Percentiles rank a stretch among this genome's conserved stretches.
phyloP scores from a whole-genome alignment of 2,797 vertebrate genomes.

The Poeciliopsis paucimaculata region DNA sequence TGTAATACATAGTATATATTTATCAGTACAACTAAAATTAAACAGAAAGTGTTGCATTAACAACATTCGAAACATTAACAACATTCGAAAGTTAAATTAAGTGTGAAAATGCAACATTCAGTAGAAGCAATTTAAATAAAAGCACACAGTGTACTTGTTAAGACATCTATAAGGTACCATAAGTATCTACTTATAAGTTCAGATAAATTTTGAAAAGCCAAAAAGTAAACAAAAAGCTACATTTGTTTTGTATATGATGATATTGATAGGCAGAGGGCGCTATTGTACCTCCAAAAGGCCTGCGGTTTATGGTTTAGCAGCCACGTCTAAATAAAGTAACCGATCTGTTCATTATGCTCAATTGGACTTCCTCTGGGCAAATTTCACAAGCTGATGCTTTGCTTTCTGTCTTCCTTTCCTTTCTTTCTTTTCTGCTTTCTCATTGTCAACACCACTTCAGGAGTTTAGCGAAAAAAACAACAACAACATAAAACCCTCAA shows the following conservation, averaged over 20 bases:
- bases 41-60: not conserved
- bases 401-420: not conserved
- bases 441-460: not conserved
- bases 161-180: not conserved
- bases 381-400: constrained; percentile 34
- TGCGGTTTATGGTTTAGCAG: not conserved
- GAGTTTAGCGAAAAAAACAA: not conserved
- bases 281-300: constrained; percentile 3
- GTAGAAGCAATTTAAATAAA: not conserved
- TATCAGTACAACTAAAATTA: not conserved
- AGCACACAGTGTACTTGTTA: not conserved
- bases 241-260: constrained; percentile 22
- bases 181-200: not conserved
- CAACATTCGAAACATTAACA: too few relatives aligned
- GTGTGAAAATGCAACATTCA: not conserved
- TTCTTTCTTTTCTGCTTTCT: not conserved
- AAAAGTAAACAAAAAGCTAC: too few relatives aligned
- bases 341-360: constrained; percentile 30
- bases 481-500: too few relatives aligned
- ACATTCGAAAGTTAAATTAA: not conserved
- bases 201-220: not conserved
- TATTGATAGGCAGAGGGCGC: constrained; percentile 53
- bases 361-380: constrained; percentile 25
- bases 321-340: constrained; percentile 21
- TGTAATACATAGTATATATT: not conserved